Base-by-base conservation (phyloP, 2,797 vertebrate genomes). In the Phataginus tricuspis region DNA sequence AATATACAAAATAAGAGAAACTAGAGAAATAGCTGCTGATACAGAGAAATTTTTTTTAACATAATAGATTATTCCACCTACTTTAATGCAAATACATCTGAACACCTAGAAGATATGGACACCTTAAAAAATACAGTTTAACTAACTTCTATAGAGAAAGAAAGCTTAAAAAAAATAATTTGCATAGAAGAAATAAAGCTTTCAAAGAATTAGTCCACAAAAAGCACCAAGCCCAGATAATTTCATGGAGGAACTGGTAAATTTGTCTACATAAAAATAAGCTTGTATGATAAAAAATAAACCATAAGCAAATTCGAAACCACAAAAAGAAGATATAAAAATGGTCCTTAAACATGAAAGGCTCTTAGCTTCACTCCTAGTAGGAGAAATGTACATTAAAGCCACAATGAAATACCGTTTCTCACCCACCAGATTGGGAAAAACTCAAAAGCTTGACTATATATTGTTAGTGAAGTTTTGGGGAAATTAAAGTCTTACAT, bases 371-470 rank as follows among this genome's bases (percentile, higher is more conserved):
- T 74, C 21, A 39, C 12, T 25, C 7, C 69, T 19, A 42, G 2
- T 59, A 49, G 66, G 63, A 86, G n/a, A 59, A 91, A 66, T 39
- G 31, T 53, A 86, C 68, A 79, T 66, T 45, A 29, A 80, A 69
- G 23, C 42, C 49, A 82, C 16, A 94, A 72, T 55, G 37, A 80
- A 61, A 37, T 63, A 75, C 7, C 27, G 68, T 83, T 85, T 93
- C 13, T 72, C 25, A 88, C 16, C 4, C 9, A 61, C 75, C 57
- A 34, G 53, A 88, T 0, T 75, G 49, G 19, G 34, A 91, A 88
- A 93, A 85, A n/a, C 42, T 85, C 14, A 55, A 93, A 89, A 71
- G 45, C 29, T 64, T 91, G 42, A 82, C 55, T 51, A 84, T n/a
- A 13, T 14, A 39, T n/a, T 85, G 11, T 64, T 64, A 66, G 37